Evolutionary conservation across 2,888 invertebrate species (phyloP).

Genomic region (Drosophila falleni): DNA sequence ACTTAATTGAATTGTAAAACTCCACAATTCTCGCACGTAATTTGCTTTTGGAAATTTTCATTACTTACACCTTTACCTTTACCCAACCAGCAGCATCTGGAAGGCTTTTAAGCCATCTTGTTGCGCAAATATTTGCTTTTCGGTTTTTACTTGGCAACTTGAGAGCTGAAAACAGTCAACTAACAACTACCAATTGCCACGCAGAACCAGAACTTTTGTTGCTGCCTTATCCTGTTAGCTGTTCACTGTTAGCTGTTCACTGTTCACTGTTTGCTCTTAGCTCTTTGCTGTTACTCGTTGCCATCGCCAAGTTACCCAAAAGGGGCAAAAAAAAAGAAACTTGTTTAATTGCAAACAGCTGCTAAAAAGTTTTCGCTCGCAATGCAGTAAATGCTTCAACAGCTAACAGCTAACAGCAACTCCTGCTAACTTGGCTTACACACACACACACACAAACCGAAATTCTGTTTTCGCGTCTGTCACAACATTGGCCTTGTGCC

Average conservation of each 20-base stretch:
- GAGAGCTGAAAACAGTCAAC: constrained; percentile 22
- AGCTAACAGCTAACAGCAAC: constrained; percentile 19
- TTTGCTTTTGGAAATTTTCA: constrained; percentile 70
- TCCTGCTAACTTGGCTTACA: constrained; percentile 48
- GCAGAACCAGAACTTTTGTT: constrained; percentile 52
- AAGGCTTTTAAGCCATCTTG: constrained; percentile 45
- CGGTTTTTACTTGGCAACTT: constrained; percentile 32
- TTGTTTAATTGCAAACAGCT: constrained; percentile 76
- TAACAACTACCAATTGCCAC: constrained; percentile 17
- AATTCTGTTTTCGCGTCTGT: constrained; percentile 18
- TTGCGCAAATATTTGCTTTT: constrained; percentile 48
- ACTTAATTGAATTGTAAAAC: constrained; percentile 77
- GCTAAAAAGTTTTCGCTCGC: constrained; percentile 60
- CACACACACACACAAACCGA: constrained; percentile 8
- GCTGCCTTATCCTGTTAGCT: constrained; percentile 27
- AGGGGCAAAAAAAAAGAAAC: constrained; percentile 38
- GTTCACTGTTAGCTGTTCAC: constrained; percentile 30
- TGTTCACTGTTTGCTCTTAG: constrained; percentile 32
- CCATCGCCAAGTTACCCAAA: constrained; percentile 6
- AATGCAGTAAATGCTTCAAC: constrained; percentile 57
- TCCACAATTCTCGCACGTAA: constrained; percentile 69
- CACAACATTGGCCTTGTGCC: constrained; percentile 52
- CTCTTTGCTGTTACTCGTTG: constrained; percentile 20
- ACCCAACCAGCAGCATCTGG: constrained; percentile 9
- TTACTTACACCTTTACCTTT: constrained; percentile 46